A percentile compares a stretch with the other conserved stretches of the same genome.
These are phyloP conservation scores for Desmodus rotundus DNA, from an alignment of 2,113 vertebrate genomes.

Conservation along the genomic window DNA sequence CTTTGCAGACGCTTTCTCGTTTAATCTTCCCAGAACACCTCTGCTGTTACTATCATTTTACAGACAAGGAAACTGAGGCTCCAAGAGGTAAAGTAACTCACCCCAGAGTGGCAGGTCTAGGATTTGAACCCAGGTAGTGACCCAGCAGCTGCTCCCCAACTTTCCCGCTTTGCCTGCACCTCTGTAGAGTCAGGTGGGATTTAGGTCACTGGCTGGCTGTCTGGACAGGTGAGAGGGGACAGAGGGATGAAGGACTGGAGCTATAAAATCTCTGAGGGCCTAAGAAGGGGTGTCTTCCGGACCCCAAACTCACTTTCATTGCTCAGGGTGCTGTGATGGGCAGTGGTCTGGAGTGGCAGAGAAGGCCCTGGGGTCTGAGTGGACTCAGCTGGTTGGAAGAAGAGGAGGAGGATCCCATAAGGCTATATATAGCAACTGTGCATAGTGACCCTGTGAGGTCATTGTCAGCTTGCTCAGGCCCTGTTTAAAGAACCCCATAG, in stretches of 20 bases:
- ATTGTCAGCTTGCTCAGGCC: constrained; percentile 41
- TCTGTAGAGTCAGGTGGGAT: neutral
- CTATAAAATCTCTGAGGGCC: neutral
- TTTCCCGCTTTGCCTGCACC: neutral
- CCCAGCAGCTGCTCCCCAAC: neutral
- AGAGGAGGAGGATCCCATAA: constrained; percentile 35
- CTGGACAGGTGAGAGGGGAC: neutral
- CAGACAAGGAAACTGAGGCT: neutral
- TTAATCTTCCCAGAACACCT: neutral
- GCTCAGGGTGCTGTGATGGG: neutral
- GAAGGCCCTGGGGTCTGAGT: constrained; percentile 46
- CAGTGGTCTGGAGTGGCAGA: neutral
- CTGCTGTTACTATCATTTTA: neutral
- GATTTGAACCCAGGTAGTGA: neutral
- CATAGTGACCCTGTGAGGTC: constrained; percentile 70
- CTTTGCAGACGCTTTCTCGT: neutral
- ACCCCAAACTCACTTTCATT: neutral
- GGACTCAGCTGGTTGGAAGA: constrained; percentile 48
- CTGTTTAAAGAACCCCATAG: constrained; percentile 47
- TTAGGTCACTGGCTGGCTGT: neutral
- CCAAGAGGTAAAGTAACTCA: neutral
- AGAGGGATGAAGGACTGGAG: neutral
- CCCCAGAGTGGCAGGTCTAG: neutral
- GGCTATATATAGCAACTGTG: constrained; percentile 68
- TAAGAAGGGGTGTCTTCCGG: neutral